A percentile compares a stretch with the other conserved stretches of the same genome.
phyloP scores from a whole-genome alignment of 2,888 invertebrate genomes.

The Ectemnius cavifrons region DNA sequence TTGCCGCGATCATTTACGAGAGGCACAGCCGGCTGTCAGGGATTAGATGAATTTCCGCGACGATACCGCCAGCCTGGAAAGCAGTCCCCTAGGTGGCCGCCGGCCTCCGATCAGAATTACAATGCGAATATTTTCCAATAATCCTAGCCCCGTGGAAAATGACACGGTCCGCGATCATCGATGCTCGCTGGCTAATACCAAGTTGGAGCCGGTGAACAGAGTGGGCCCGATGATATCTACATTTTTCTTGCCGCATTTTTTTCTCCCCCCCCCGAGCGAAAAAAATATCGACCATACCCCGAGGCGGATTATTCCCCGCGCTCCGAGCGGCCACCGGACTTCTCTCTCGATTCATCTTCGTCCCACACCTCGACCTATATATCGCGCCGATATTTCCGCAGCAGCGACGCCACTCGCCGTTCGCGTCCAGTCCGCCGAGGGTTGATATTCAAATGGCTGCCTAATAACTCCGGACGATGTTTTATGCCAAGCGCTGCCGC shows the following conservation, averaged over 20 bases:
- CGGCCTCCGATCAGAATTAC: neutral
- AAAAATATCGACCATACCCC: slow-evolving; percentile 28
- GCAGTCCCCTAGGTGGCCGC: too few relatives aligned
- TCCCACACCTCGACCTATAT: slow-evolving; percentile 18
- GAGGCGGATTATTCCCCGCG: slow-evolving; percentile 23
- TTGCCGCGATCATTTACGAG: slow-evolving; percentile 7
- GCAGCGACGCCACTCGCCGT: slow-evolving; percentile 13
- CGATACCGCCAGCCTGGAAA: neutral
- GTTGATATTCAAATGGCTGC: slow-evolving; percentile 48
- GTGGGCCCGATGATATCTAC: slow-evolving; percentile 22
- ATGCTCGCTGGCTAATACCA: slow-evolving; percentile 14
- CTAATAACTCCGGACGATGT: slow-evolving; percentile 47
- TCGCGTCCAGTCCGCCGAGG: slow-evolving; percentile 6
- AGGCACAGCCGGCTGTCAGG: neutral
- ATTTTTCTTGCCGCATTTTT: slow-evolving; percentile 32
- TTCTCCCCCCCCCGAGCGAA: neutral
- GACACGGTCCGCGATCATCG: slow-evolving; percentile 29
- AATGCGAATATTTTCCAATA: slow-evolving; percentile 25
- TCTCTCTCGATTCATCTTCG: slow-evolving; percentile 29
- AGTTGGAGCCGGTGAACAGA: slow-evolving; percentile 9
- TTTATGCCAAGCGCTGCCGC: slow-evolving; percentile 24
- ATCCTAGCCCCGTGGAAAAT: slow-evolving; percentile 10
- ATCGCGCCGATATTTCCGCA: slow-evolving; percentile 42
- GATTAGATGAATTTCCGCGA: slow-evolving; percentile 7
- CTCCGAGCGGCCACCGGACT: slow-evolving; percentile 25